Conservation (phyloP, 2,888 invertebrate genomes). For the Folsomia candida region DNA sequence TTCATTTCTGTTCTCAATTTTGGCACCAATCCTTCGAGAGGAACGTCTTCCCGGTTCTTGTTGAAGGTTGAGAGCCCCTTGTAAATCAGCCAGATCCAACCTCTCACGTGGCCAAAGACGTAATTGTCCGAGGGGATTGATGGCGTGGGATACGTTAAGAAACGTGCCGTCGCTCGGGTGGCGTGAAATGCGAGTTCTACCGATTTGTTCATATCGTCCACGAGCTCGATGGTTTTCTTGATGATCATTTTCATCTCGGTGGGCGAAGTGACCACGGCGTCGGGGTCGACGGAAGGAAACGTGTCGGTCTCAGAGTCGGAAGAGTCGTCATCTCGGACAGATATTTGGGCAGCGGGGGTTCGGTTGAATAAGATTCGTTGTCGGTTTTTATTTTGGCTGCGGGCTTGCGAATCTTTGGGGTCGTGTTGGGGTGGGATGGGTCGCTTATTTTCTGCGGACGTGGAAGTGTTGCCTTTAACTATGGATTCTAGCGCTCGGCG, state of each 20-base stretch:
- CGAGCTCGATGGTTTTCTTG: conserved; percentile 32
- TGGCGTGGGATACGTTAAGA: conserved; percentile 36
- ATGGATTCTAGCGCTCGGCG: conserved; percentile 23
- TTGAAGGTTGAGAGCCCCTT: conserved; percentile 28
- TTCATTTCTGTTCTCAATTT: conserved; percentile 21
- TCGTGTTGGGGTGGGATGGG: not conserved
- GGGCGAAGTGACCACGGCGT: not conserved
- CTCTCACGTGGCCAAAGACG: conserved; percentile 33
- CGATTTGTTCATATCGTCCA: conserved; percentile 34
- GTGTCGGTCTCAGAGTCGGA: not conserved
- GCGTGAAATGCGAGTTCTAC: conserved; percentile 34
- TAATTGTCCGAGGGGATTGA: conserved; percentile 38
- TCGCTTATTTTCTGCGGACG: not conserved
- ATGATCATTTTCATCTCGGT: conserved; percentile 30
- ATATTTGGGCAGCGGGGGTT: not conserved
- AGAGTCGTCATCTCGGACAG: not conserved
- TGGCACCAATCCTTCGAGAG: not conserved
- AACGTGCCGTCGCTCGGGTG: conserved; percentile 24
- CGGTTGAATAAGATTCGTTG: not conserved
- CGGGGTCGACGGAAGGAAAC: not conserved
- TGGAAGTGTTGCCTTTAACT: not conserved
- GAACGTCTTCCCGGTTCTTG: conserved; percentile 4
- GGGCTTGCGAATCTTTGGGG: not conserved
- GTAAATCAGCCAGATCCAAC: conserved; percentile 40
- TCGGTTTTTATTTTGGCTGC: not conserved